Evolutionary conservation across 2,797 vertebrate genomes (phyloP), one percentile per base, ranked within the genome.

Genomic region (Poecilia wingei): DNA sequence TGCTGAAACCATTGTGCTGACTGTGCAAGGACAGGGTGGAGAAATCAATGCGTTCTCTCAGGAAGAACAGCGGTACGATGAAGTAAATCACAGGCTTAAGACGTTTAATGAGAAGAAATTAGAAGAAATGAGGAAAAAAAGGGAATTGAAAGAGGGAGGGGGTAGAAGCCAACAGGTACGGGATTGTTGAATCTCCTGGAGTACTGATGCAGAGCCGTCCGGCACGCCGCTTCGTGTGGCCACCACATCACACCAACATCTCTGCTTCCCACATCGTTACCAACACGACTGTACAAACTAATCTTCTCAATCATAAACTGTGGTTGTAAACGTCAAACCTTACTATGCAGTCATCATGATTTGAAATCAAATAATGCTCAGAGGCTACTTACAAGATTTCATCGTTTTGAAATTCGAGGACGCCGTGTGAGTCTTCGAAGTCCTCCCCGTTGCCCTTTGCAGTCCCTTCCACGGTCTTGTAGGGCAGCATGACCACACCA

Each of bases 381-480:
- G 36, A 47, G 22, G 20, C 53, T 85, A 99, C 98, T 99, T 96
- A 99, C 98, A 99, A 97, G 93, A 99, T 99, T 91, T 99, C 98
- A 4, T 99, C 98, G 0, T 99, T 99, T 94, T 99, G 98, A 95
- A 99, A 99, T 88, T 99, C 98, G 73, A 99, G 95, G 89, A 98
- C 89, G 77, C 98, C 98, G 0, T 98, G 98, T 20, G 88, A 94
- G 89, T 99, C 98, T 91, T 99, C 98, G 1, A 99, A 99, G 94
- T 99, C 98, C 89, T 99, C 98, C 1, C 98, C 98, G 41, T 96
- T 96, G 2, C 98, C 98, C 85, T 96, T 96, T 1, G 98, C 98
- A 0, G 98, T 95, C 76, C 98, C 98, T 94, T 99, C 98, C 1
- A 99, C 57, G 64, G 98, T 99, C 95, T 98, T 99, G 93, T 98